A percentile compares a stretch with the other conserved stretches of the same genome.
Conservation (phyloP, 2,888 invertebrate species). For the Tetragnatha montana region DNA sequence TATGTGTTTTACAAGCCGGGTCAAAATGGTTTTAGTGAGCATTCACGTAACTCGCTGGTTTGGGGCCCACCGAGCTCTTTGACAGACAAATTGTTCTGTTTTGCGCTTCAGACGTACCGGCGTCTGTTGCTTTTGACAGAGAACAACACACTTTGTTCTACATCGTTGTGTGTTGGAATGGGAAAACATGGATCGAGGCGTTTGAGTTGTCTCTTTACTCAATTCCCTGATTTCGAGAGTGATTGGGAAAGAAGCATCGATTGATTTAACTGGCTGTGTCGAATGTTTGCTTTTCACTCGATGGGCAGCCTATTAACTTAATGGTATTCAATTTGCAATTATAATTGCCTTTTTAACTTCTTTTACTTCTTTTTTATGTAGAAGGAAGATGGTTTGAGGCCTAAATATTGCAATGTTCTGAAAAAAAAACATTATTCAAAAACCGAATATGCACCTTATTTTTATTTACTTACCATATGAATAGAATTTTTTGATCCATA, state of each 20-base stretch:
- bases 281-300: neutral
- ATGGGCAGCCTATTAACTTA: neutral
- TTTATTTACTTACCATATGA: too few species aligned
- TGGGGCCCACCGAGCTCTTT: constrained; percentile 20
- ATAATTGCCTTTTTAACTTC: too few species aligned
- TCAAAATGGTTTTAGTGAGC: constrained; percentile 18
- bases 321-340: neutral
- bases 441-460: too few species aligned
- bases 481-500: too few species aligned
- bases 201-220: neutral
- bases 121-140: constrained; percentile 42
- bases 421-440: too few species aligned
- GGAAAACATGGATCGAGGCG: neutral
- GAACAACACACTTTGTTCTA: constrained; percentile 24
- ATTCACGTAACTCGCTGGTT: constrained; percentile 18
- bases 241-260: neutral
- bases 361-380: too few species aligned
- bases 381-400: too few species aligned
- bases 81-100: constrained; percentile 46
- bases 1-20: neutral
- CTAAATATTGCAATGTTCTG: too few species aligned
- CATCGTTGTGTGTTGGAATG: constrained; percentile 7
- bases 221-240: neutral
- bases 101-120: constrained; percentile 30
- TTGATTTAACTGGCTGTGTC: neutral